Percentiles rank a stretch among this genome's conserved stretches.
Conservation (phyloP, 2,888 invertebrate genomes). For the Machimus rusticus region DNA sequence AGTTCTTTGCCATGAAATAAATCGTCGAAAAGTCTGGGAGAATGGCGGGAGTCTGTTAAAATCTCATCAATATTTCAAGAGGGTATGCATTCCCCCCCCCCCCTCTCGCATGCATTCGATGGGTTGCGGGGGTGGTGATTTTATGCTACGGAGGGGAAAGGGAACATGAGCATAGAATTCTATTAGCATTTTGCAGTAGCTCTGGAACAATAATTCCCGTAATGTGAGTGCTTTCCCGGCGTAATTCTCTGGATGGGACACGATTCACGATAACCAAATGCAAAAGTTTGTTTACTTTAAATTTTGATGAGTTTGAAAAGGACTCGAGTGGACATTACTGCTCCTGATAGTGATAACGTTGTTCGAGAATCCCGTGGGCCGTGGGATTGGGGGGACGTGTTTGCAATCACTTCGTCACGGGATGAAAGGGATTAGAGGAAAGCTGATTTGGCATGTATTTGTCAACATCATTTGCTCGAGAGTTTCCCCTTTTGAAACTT, state of each 20-base stretch:
- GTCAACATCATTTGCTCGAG: background rate
- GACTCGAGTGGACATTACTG: background rate
- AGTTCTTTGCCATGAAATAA: background rate
- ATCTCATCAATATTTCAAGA: conserved; percentile 22
- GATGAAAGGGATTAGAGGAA: background rate
- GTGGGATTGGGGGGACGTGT: background rate
- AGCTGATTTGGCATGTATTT: background rate
- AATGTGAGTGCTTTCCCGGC: background rate
- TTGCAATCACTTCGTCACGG: background rate
- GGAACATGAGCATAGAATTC: background rate
- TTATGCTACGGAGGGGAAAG: background rate
- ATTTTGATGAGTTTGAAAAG: conserved; percentile 1
- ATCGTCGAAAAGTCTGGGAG: background rate
- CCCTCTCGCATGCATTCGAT: background rate
- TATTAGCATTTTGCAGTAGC: background rate
- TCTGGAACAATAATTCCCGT: background rate
- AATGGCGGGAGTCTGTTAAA: conserved; percentile 2
- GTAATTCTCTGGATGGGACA: background rate
- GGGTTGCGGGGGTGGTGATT: background rate
- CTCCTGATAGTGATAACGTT: background rate
- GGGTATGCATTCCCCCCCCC: background rate
- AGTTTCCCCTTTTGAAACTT: background rate
- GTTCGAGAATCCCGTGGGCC: background rate
- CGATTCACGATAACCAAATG: background rate
- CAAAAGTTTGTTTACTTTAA: conserved; percentile 9